Percentiles rank a stretch among this genome's conserved stretches.
phyloP scores from a whole-genome alignment of 2,888 invertebrate genomes.

The Eulithis prunata region DNA sequence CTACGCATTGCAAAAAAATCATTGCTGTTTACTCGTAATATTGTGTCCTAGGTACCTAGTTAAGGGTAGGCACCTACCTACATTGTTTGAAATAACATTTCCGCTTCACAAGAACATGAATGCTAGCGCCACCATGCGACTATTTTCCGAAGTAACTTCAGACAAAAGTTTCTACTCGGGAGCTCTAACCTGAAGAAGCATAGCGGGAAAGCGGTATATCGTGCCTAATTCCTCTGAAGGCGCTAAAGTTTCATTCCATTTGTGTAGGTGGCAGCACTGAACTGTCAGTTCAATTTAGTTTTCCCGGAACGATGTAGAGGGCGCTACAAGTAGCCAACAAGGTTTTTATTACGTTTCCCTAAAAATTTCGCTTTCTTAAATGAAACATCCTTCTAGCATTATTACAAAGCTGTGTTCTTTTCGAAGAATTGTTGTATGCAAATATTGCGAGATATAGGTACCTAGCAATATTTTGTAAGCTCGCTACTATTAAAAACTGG shows the following conservation, averaged over 20 bases:
- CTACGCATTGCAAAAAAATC: neutral
- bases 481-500: no score
- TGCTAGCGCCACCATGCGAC: conserved; percentile 18
- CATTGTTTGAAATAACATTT: neutral
- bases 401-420: neutral
- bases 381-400: conserved; percentile 16
- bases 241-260: neutral
- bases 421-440: neutral
- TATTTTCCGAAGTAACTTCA: conserved; percentile 10
- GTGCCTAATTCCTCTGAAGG: neutral
- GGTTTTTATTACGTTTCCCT: neutral
- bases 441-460: no score
- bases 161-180: neutral
- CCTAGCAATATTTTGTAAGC: no score
- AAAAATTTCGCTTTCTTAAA: conserved; percentile 11
- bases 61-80: no score
- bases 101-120: neutral
- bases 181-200: no score
- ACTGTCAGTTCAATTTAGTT: conserved; percentile 16
- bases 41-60: no score
- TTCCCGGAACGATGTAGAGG: conserved; percentile 22
- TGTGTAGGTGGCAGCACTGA: conserved; percentile 18
- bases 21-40: no score
- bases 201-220: no score
- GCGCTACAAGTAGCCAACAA: conserved; percentile 13